These are phyloP conservation scores for Uromys caudimaculatus DNA, from an alignment of 2,797 vertebrate genomes.

Conservation along the genomic window DNA sequence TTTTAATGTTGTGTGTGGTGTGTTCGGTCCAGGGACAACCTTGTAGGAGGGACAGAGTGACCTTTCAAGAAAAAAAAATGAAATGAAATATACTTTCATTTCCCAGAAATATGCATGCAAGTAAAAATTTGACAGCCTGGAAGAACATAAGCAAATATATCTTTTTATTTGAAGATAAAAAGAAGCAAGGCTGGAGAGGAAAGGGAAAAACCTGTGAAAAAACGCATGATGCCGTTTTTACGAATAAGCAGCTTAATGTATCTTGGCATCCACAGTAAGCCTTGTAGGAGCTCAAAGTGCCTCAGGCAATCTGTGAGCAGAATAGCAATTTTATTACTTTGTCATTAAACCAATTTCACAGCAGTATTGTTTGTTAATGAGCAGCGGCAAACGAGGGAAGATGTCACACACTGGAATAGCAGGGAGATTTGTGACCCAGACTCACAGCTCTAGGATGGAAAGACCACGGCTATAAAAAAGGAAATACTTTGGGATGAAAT, in stretches of 20 bases:
- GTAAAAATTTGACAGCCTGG: constrained; percentile 91
- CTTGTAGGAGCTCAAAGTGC: constrained; percentile 96
- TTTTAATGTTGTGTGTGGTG: constrained; percentile 82
- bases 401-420: constrained; percentile 99
- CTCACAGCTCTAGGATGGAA: constrained; percentile 92
- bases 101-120: constrained; percentile 90
- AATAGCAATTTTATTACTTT: constrained; percentile 99
- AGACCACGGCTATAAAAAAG: constrained; percentile 96
- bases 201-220: constrained; percentile 91
- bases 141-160: constrained; percentile 93
- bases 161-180: constrained; percentile 94
- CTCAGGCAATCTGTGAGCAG: constrained; percentile 99
- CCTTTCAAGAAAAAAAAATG: constrained; percentile 85
- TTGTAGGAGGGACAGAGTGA: constrained; percentile 87
- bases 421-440: constrained; percentile 98
- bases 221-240: constrained; percentile 98
- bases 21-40: constrained; percentile 85
- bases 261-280: constrained; percentile 97
- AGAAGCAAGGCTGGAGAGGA: constrained; percentile 91
- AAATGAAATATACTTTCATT: constrained; percentile 90
- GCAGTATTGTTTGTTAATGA: constrained; percentile 99
- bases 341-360: constrained; percentile 99
- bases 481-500: constrained; percentile 98
- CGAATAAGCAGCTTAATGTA: constrained; percentile 99
- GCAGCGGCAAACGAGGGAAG: constrained; percentile 99